Base-by-base conservation (phyloP, 2,888 invertebrate genomes). In the Drosophila anomelani region DNA sequence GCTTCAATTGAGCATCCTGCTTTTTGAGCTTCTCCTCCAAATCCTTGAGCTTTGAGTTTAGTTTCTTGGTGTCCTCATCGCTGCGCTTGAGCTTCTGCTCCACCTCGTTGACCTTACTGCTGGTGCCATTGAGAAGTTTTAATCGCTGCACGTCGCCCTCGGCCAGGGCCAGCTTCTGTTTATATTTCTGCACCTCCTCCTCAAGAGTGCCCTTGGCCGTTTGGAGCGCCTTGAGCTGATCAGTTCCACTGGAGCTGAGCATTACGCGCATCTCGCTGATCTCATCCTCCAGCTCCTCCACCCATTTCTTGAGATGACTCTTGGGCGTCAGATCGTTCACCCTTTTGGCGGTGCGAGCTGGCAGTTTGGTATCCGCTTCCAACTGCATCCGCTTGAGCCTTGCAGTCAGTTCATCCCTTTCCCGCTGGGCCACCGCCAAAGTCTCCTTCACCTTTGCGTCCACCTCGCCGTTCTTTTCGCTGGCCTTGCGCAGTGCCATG, bases 241-340 rank as follows among this genome's bases (percentile, higher is more conserved):
- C 76, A 75, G 82, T 78, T 80, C 91, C 85, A 92, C 90, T 80
- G 75, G 93, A 88, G 81, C 93, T 81, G 90, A 94, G 81, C 66
- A 92, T 88, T 9, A 90, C 91, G 57, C 93, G 86, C 90, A 92
- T 89, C 66, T 92, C 91, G 34, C 96, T 95, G 78, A 97, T 96
- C 94, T 98, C 98, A 89, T 95, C 96, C 92, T 98, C 98, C 80
- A 98, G 93, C 77, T 98, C 97, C 68, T 96, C 96, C 3, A 98
- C 95, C 95, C 97, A 96, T 86, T 95, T 96, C 82, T 91, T 96
- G 85, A 97, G 93, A 55, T 91, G 91, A 63, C 91, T 90, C 78
- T 92, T 92, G 0, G 92, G 92, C 23, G 92, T 92, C 17, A 92
- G 92, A 86, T 96, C 96, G 9, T 95, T 95, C 10, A 95, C 94